These are phyloP conservation scores for Octopus bimaculoides DNA, from an alignment of 1,140 invertebrate species.

Conservation along the genomic window DNA sequence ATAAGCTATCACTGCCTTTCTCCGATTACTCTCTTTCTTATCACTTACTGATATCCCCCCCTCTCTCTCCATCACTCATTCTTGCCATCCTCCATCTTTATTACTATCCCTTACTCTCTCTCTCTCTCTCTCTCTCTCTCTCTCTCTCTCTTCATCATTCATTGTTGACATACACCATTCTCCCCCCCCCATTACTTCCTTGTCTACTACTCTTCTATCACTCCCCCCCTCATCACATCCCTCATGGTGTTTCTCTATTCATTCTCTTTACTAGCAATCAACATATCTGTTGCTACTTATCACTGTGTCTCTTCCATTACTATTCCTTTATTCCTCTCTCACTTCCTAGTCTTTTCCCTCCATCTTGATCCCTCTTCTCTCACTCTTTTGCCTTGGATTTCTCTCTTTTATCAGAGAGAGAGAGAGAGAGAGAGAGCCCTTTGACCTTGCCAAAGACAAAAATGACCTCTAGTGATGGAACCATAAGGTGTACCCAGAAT, in stretches of 20 bases:
- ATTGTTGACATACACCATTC: not conserved
- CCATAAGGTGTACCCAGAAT: too few relatives aligned
- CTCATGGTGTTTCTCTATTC: not conserved
- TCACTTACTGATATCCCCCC: not conserved
- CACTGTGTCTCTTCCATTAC: not conserved
- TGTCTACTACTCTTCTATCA: not conserved
- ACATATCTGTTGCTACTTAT: not conserved
- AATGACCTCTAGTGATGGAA: too few relatives aligned
- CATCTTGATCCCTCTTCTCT: not conserved
- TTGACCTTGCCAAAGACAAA: too few relatives aligned
- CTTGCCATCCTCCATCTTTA: not conserved
- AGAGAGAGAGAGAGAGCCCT: too few relatives aligned
- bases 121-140: constrained; percentile 5
- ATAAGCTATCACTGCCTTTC: too few relatives aligned
- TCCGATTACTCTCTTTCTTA: too few relatives aligned
- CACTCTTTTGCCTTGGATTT: not conserved
- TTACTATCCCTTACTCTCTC: constrained; percentile 9
- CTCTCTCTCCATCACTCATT: not conserved
- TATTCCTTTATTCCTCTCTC: not conserved
- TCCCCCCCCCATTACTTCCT: constrained; percentile 3
- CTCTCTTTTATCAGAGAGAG: not conserved
- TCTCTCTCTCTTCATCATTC: not conserved
- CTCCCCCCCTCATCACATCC: not conserved
- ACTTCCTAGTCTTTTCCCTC: not conserved
- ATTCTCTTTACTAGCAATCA: not conserved